Evolutionary conservation across 2,888 invertebrate species (phyloP), one percentile per base, ranked within the genome.

Genomic region (Perizoma affinitatum): DNA sequence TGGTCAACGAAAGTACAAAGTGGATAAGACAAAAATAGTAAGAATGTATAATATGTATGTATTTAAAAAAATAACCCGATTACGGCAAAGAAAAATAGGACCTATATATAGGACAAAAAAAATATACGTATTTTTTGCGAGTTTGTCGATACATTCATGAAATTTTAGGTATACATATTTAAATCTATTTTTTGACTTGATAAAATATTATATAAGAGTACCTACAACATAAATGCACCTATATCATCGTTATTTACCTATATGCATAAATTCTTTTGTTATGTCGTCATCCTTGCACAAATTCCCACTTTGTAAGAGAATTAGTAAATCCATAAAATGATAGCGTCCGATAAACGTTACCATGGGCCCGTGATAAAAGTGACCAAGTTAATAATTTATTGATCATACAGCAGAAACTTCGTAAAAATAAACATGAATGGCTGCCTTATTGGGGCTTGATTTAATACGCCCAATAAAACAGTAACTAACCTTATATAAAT

Each of bases 371-470:
- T 90, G 92, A 91, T 92, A 92, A 92, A 91, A 91, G 86, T 92
- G 90, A 90, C 90, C 90, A 86, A 81, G 86, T 80, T 78, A 83
- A 87, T 90, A 90, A 92, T 91, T 91, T 92, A 91, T 92, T 88
- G 84, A 84, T 75, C 84, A 88, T 88, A 89, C 88, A 84, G 87
- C 90, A 91, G 88, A 91, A 90, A 87, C 92, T 90, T 86, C 82
- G 90, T 90, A 91, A 92, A 92, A 91, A 91, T 91, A 90, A 90
- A 92, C 92, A 91, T 89, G 88, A 92, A 92, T 91, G 90, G 87
- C 87, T 90, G 92, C 91, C 91, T 92, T 90, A 91, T 91, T 92
- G 91, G 87, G 87, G 82, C 90, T 87, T 92, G 92, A 92, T 92
- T 92, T 92, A 92, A 91, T 90, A 86, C 86, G 76, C 75, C 79